Conservation (phyloP, 1,140 invertebrate species). For the Aphaenogaster floridana region DNA sequence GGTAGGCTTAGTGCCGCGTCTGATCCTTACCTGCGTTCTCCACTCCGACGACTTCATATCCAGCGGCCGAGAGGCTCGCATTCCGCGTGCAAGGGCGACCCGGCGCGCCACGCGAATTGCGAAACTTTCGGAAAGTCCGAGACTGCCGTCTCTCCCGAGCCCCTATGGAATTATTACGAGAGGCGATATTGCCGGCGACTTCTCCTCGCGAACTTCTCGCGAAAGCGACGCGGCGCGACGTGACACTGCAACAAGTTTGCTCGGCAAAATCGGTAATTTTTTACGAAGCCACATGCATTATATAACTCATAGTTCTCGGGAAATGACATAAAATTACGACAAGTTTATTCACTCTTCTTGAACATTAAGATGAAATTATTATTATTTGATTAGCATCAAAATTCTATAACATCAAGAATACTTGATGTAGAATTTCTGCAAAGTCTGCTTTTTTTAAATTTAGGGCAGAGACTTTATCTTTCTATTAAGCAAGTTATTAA, state of each 20-base stretch:
- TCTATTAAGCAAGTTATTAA: background rate
- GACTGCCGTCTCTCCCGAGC: background rate
- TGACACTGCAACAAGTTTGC: background rate
- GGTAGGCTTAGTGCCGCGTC: constrained; percentile 40
- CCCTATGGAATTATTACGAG: constrained; percentile 14
- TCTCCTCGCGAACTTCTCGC: constrained; percentile 14
- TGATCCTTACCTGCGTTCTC: constrained; percentile 31
- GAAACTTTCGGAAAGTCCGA: constrained; percentile 42
- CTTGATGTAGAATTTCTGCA: background rate
- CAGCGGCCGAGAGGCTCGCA: background rate
- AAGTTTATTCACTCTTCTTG: background rate
- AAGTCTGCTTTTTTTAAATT: background rate
- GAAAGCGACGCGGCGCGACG: background rate
- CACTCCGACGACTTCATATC: constrained; percentile 35
- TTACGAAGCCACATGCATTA: background rate
- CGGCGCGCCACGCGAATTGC: constrained; percentile 30
- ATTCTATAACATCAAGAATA: background rate
- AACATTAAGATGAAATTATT: background rate
- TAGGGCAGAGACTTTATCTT: background rate
- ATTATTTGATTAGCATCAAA: background rate
- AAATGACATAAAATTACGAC: background rate
- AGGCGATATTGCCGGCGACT: constrained; percentile 10
- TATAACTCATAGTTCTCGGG: background rate
- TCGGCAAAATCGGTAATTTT: background rate
- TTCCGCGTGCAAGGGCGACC: background rate